Evolutionary conservation across 53 echinoderm and acorn worm genomes (phyloP), one percentile per base, ranked within the genome.

Genomic region (Stichopus horrens): DNA sequence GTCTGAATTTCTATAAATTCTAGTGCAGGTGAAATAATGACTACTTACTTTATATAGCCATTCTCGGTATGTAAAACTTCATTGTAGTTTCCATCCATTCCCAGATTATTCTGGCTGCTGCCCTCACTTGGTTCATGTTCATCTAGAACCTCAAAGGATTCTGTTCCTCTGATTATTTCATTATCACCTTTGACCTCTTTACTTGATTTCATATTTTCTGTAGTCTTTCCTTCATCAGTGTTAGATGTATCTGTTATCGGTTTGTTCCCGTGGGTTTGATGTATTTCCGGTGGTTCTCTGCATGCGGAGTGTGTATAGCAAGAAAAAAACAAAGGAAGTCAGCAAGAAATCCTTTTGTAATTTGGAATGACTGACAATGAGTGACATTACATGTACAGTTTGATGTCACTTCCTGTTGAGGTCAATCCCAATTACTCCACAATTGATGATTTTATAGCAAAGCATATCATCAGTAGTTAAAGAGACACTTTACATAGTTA

Each of bases 241-340:
- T 1, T 59, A 16, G 71, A 6, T 18, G 18, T 71, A 18, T 71
- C 71, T 19, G 18, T 71, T 6, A 20, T 20, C 19, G 71, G n/a
- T 71, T 71, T 13, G 71, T 71, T 16, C 6, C 18, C 71, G 18
- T 13, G 18, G 37, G 18, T 18, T 71, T 7, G 6, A 7, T 71
- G 7, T 71, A 16, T 71, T 71, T 71, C 71, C 18, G 71, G 14
- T 71, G 71, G 71, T 71, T 71, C 71, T 71, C 71, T 71, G 71
- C 18, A 71, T 18, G 19, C 37, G 37, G 37, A 37, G 37, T 37
- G 37, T 37, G 37, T 37, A 37, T 37, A 37, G 37, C 37, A 37
- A 37, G 37, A 37, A 37, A 37, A 37, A 37, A 37, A 37, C 37
- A 37, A 37, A 37, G 37, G 37, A 37, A 37, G 37, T 37, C 37